These are phyloP conservation scores for Telenomus remus DNA, from an alignment of 1,140 invertebrate species.

Conservation along the genomic window DNA sequence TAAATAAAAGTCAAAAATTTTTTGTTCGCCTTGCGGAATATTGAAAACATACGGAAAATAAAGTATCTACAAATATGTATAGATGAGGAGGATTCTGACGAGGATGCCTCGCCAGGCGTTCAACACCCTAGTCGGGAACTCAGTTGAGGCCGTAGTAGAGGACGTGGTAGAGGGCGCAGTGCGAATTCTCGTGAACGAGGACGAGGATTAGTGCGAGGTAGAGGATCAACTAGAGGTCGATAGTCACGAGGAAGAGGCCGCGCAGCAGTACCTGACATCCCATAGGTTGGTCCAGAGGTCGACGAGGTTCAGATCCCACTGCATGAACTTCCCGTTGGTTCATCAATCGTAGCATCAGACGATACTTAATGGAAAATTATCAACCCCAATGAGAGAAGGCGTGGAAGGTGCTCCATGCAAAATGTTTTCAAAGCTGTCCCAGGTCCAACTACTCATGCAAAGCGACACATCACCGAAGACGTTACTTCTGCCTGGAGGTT, in stretches of 20 bases:
- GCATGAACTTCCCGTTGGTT: constrained; percentile 9
- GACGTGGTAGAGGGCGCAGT: constrained; percentile 3
- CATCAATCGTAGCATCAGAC: constrained; percentile 10
- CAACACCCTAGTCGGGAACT: constrained; percentile 4
- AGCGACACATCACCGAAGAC: constrained; percentile 9
- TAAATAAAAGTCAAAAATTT: constrained; percentile 4
- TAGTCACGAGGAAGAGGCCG: constrained; percentile 1
- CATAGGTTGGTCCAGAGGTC: constrained; percentile 1
- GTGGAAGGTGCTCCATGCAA: constrained; percentile 7
- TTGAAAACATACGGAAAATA: constrained; percentile 4
- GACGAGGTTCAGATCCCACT: constrained; percentile 3
- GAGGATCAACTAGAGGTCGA: neutral
- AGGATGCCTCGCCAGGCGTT: constrained; percentile 1
- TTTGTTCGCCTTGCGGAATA: neutral
- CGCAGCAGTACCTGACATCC: constrained; percentile 1
- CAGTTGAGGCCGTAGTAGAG: no score
- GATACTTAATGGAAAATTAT: constrained; percentile 7
- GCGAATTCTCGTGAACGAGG: neutral
- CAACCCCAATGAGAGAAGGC: neutral
- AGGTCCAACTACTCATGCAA: constrained; percentile 7
- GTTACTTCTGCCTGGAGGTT: constrained; percentile 5
- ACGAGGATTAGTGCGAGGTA: neutral
- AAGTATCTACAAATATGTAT: constrained; percentile 7
- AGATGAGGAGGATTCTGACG: constrained; percentile 3
- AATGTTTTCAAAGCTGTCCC: constrained; percentile 13